phyloP scores from a whole-genome alignment of 2,797 vertebrate genomes.

The Cirrhinus mrigala region DNA sequence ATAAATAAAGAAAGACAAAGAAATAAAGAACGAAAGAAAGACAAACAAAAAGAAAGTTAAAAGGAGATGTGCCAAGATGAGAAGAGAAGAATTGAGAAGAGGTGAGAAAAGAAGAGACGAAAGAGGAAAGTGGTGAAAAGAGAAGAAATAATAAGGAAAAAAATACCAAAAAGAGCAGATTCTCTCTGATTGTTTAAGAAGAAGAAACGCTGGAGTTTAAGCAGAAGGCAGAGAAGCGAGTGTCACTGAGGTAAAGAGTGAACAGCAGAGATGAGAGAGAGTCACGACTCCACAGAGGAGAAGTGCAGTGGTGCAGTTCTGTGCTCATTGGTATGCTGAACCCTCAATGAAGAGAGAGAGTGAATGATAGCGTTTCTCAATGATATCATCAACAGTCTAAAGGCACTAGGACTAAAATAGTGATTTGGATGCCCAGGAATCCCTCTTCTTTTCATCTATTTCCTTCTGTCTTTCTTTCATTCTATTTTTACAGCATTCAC shows the following conservation, averaged over 20 bases:
- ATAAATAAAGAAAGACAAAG: not conserved
- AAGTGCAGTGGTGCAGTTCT: constrained; percentile 62
- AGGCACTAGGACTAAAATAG: constrained; percentile 32
- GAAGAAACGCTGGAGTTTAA: constrained; percentile 20
- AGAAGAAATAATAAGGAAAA: not conserved
- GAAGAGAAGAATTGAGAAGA: not conserved
- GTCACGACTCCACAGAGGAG: constrained; percentile 55
- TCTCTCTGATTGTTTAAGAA: constrained; percentile 19
- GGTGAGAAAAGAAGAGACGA: constrained; percentile 2
- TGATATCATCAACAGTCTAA: constrained; percentile 49
- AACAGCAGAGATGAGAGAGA: constrained; percentile 53
- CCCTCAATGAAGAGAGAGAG: constrained; percentile 48
- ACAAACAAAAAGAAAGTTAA: not conserved
- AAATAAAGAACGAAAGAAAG: not conserved
- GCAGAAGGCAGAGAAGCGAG: constrained; percentile 5
- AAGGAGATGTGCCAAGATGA: not conserved
- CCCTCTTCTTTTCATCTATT: constrained; percentile 50
- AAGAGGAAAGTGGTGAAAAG: not conserved
- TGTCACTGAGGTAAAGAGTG: constrained; percentile 21
- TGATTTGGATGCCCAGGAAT: constrained; percentile 72
- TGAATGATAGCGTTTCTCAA: constrained; percentile 64
- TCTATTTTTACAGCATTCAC: constrained; percentile 29
- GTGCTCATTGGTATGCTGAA: constrained; percentile 62
- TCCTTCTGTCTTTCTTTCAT: constrained; percentile 23
- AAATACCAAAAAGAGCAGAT: not conserved